Conservation (phyloP, 2,113 vertebrate genomes). For the Terrapene triunguis region DNA sequence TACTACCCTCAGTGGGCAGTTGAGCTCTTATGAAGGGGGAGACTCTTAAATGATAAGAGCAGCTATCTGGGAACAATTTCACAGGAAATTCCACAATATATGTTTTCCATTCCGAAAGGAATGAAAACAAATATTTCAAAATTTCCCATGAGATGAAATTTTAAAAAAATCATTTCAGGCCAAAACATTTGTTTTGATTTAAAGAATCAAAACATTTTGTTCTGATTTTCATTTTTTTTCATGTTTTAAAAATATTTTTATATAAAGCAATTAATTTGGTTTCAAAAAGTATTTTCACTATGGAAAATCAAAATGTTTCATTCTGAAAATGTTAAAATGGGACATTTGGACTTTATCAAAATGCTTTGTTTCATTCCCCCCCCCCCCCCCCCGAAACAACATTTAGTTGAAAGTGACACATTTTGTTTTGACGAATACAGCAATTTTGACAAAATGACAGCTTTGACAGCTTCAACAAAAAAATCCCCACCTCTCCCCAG, state of each 20-base stretch:
- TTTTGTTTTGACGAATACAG: background rate
- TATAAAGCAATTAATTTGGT: background rate
- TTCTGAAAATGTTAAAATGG: background rate
- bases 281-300: background rate
- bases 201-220: background rate
- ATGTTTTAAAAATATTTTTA: background rate
- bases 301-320: background rate
- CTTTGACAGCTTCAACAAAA: background rate
- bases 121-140: background rate
- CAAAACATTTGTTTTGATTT: background rate
- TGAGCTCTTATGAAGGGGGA: background rate
- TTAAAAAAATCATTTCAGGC: background rate
- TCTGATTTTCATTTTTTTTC: background rate
- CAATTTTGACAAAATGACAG: background rate
- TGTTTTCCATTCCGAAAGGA: background rate
- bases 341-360: background rate
- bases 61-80: background rate
- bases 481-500: background rate
- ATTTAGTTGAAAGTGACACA: background rate
- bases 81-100: background rate
- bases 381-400: background rate
- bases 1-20: background rate
- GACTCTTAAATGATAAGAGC: background rate
- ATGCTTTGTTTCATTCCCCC: background rate
- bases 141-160: background rate